Conservation (phyloP, 1,140 invertebrate species). For the Pantala flavescens region DNA sequence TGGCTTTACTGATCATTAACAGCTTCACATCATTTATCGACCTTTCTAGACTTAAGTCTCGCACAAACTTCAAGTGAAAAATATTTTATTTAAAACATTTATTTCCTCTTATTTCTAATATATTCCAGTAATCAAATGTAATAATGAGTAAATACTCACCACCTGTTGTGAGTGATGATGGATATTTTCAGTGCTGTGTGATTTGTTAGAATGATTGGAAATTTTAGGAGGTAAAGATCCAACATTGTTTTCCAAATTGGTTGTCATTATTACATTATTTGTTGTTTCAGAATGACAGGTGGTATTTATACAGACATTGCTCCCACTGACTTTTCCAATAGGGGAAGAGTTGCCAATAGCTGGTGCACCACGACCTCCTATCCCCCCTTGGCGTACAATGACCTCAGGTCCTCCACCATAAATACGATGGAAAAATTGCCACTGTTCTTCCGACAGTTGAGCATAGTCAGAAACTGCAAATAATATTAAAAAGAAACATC, state of each 20-base stretch:
- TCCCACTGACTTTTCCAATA: neutral
- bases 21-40: too few relatives aligned
- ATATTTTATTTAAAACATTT: too few relatives aligned
- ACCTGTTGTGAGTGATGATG: constrained; percentile 17
- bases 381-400: constrained; percentile 32
- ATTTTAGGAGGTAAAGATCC: neutral
- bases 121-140: too few relatives aligned
- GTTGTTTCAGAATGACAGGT: neutral
- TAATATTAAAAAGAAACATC: neutral
- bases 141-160: neutral
- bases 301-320: neutral
- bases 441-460: constrained; percentile 71
- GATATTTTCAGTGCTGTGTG: constrained; percentile 23
- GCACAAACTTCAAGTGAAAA: too few relatives aligned
- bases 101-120: too few relatives aligned
- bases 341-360: neutral
- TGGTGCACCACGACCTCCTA: constrained; percentile 13
- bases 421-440: constrained; percentile 71
- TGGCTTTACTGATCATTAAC: too few relatives aligned
- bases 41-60: too few relatives aligned
- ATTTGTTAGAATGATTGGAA: constrained; percentile 15
- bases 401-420: constrained; percentile 83
- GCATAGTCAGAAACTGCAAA: constrained; percentile 64
- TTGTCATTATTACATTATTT: neutral
- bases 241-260: neutral